phyloP scores from a whole-genome alignment of 35 echinoderm and acorn worm genomes.

The Nesometra sesokonis region DNA sequence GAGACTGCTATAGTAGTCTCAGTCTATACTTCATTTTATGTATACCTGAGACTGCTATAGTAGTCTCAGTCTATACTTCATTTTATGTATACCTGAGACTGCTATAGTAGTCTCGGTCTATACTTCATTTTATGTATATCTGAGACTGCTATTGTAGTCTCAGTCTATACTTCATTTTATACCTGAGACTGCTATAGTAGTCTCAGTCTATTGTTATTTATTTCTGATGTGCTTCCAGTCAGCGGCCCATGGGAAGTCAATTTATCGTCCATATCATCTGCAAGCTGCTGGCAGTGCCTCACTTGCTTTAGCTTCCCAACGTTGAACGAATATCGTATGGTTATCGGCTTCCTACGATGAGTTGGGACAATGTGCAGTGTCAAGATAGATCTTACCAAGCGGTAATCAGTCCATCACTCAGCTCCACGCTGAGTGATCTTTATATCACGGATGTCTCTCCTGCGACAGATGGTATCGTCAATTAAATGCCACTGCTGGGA shows the following conservation, averaged over 20 bases:
- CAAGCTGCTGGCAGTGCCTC: neutral
- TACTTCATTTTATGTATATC: too few species aligned
- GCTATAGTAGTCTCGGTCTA: too few species aligned
- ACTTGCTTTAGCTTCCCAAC: neutral
- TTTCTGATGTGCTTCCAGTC: neutral
- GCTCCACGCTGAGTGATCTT: constrained; percentile 11
- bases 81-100: too few species aligned
- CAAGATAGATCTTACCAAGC: neutral
- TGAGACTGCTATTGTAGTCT: too few species aligned
- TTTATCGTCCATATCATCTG: neutral
- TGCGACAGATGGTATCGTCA: constrained; percentile 5
- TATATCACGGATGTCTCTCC: neutral
- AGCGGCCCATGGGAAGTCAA: neutral
- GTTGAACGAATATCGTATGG: neutral
- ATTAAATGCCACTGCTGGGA: constrained; percentile 32
- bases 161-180: too few species aligned
- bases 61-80: too few species aligned
- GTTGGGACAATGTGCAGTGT: neutral
- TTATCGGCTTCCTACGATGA: neutral
- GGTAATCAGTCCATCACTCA: constrained; percentile 5
- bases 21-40: too few species aligned
- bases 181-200: too few species aligned
- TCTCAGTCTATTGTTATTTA: too few species aligned
- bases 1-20: too few species aligned
- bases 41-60: too few species aligned